phyloP scores from a whole-genome alignment of 2,113 vertebrate genomes.

The Circaetus cinerascens region DNA sequence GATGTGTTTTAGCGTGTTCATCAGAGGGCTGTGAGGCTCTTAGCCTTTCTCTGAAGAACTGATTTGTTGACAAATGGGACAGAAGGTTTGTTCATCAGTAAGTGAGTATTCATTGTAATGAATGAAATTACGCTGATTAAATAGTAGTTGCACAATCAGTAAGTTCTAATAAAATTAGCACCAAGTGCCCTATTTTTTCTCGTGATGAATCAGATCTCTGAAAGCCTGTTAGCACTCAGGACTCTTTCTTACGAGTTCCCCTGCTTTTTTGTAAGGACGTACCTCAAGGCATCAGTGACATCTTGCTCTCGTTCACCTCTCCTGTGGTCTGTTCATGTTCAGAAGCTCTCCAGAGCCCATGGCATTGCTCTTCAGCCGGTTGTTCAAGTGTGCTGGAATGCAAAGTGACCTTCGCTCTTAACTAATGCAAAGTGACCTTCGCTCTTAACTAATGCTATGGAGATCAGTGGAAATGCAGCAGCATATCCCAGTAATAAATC shows the following conservation, averaged over 20 bases:
- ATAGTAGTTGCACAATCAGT: not conserved
- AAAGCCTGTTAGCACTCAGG: not conserved
- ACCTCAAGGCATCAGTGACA: not conserved
- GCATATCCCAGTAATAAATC: conserved; percentile 26
- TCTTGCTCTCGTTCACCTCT: not conserved
- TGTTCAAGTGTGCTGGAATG: not conserved
- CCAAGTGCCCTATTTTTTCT: not conserved
- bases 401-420: not conserved
- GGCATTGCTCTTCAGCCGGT: not conserved
- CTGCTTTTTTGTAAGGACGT: not conserved
- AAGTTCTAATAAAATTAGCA: not conserved
- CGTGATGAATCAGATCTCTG: not conserved
- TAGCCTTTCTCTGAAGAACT: not conserved
- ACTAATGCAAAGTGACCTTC: not conserved
- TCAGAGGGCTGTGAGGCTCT: not conserved
- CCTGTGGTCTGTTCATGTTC: not conserved
- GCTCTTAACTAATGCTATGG: not conserved
- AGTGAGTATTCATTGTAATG: not conserved
- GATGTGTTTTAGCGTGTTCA: not conserved
- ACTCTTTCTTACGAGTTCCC: not conserved
- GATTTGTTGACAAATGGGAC: not conserved
- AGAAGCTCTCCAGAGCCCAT: not conserved
- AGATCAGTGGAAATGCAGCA: conserved; percentile 10
- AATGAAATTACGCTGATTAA: not conserved
- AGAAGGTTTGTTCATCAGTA: not conserved